Percentiles rank a stretch among this genome's conserved stretches.
Conservation (phyloP, 2,797 vertebrate genomes). For the Cossypha caffra region DNA sequence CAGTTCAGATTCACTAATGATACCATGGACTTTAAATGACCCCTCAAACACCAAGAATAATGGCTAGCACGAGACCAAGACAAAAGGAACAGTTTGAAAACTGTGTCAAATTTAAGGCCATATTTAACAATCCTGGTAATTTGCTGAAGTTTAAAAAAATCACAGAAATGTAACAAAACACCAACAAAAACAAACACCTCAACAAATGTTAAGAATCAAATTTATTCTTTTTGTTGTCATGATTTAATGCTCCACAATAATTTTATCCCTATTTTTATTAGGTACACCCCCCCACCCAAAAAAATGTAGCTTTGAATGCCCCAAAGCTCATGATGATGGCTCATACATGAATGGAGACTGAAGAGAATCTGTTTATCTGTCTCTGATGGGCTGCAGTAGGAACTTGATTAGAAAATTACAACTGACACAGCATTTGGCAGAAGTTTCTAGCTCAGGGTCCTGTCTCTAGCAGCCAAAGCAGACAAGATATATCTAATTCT, state of each 20-base stretch:
- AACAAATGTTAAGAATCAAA: background rate
- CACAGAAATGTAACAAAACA: background rate
- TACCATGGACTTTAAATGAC: background rate
- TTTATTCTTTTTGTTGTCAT: background rate
- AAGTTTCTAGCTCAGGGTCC: background rate
- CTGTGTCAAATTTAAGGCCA: background rate
- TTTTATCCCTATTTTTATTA: background rate
- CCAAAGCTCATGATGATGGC: background rate
- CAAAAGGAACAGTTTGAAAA: background rate
- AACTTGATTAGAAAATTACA: background rate
- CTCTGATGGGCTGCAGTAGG: background rate
- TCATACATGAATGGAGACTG: background rate
- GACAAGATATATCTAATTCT: background rate
- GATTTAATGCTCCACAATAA: background rate
- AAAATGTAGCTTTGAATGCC: background rate
- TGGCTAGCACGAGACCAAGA: background rate
- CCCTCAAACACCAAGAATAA: background rate
- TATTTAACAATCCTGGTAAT: background rate
- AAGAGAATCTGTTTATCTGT: background rate
- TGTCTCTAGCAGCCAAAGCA: background rate
- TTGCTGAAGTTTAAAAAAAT: background rate
- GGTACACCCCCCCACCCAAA: fast-evolving
- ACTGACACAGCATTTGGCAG: background rate
- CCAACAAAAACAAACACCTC: background rate
- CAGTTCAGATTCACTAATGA: background rate